Evolutionary conservation across 2,888 invertebrate species (phyloP).

Genomic region (Neoaliturus tenellus): DNA sequence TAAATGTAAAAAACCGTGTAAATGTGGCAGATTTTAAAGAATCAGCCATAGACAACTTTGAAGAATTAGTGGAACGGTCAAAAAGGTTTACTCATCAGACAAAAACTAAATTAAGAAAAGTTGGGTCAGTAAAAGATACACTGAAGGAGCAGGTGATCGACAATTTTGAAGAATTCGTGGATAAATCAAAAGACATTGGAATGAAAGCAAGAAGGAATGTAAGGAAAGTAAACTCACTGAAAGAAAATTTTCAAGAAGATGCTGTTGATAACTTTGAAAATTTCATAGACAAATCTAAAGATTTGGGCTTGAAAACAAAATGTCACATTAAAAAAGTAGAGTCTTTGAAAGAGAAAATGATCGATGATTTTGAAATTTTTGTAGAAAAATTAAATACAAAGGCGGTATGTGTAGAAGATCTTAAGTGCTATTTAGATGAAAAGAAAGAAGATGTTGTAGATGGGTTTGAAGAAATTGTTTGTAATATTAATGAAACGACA

Average conservation of each 20-base stretch:
- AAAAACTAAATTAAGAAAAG: conserved; percentile 6
- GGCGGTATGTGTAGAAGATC: not conserved
- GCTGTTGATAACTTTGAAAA: conserved; percentile 2
- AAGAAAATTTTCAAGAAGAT: not conserved
- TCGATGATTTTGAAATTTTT: conserved; percentile 2
- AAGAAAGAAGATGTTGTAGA: not conserved
- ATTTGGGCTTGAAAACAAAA: not conserved
- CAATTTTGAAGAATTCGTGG: not conserved
- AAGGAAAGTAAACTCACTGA: not conserved
- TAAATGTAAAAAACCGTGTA: not conserved
- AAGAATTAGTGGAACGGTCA: not conserved
- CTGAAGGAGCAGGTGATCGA: not conserved
- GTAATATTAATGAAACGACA: not conserved
- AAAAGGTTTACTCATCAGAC: not conserved
- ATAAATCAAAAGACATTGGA: not conserved
- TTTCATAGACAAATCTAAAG: not conserved
- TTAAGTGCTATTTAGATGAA: not conserved
- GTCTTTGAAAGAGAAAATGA: not conserved
- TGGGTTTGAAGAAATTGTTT: not conserved
- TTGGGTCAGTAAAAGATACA: not conserved
- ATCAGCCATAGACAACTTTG: not conserved
- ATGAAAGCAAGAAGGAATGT: not conserved
- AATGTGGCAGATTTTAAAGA: not conserved
- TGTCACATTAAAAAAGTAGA: not conserved
- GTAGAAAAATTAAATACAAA: not conserved